Percentiles rank a stretch among this genome's conserved stretches.
Conservation (phyloP, 2,888 invertebrate genomes). For the Scaptomyza parva region DNA sequence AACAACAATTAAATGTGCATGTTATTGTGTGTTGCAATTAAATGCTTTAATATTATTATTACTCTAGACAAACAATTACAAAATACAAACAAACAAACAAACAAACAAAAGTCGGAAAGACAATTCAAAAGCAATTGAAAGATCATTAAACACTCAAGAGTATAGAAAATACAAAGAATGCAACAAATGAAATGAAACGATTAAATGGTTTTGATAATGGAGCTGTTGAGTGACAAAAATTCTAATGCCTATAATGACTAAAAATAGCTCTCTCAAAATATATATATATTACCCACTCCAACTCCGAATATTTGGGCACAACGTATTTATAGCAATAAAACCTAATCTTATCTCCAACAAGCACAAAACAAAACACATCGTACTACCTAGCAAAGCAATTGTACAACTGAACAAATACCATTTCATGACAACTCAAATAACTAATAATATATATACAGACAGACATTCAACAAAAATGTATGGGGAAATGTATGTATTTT, state of each 20-base stretch:
- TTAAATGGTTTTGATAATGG: slow-evolving; percentile 68
- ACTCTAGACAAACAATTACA: slow-evolving; percentile 43
- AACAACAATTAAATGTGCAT: slow-evolving; percentile 65
- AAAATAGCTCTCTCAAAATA: slow-evolving; percentile 29
- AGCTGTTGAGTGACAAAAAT: slow-evolving; percentile 74
- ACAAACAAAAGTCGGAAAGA: slow-evolving; percentile 14
- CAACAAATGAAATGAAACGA: slow-evolving; percentile 10
- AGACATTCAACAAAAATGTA: slow-evolving; percentile 33
- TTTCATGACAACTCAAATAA: slow-evolving; percentile 54
- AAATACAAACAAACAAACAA: slow-evolving; percentile 9
- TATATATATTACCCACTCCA: slow-evolving; percentile 4
- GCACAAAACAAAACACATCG: slow-evolving; percentile 51
- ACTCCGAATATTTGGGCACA: slow-evolving; percentile 55
- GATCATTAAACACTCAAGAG: slow-evolving; percentile 24
- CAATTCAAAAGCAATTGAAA: slow-evolving; percentile 48
- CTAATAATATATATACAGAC: slow-evolving; percentile 42
- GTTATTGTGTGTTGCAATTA: slow-evolving; percentile 62
- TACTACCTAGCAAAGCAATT: slow-evolving; percentile 38
- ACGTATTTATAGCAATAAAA: slow-evolving; percentile 52
- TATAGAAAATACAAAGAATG: slow-evolving; percentile 17
- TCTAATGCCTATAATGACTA: slow-evolving; percentile 27
- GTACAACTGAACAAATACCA: slow-evolving; percentile 20
- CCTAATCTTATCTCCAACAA: slow-evolving; percentile 34
- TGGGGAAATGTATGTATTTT: slow-evolving; percentile 73
- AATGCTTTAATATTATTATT: slow-evolving; percentile 70